Base-by-base conservation (phyloP, 2,113 vertebrate genomes). In the Gadus macrocephalus region DNA sequence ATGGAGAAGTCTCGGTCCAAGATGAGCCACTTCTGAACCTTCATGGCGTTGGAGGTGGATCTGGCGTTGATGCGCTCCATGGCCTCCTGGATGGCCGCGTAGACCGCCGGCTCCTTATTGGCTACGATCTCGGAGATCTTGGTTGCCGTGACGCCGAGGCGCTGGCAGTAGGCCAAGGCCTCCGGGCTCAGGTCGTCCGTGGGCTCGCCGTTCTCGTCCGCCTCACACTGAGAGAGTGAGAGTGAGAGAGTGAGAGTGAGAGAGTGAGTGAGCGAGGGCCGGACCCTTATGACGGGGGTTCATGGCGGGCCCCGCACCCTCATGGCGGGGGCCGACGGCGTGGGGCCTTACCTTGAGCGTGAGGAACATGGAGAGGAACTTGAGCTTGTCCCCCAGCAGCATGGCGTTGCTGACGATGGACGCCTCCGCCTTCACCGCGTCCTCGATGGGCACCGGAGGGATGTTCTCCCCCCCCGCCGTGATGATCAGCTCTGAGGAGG, bases 401-500 rank as follows among this genome's bases (percentile, higher is more conserved):
- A 93, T 93, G 77, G 75, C 75, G 20, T 91, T 93, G 80, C 91
- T 93, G 69, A 93, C 80, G 64, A 93, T 84, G 31, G 89, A 75
- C 12, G 89, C 55, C 77, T 91, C 86, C 0, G 80, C 70, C 72
- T 92, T 93, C 53, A 93, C 55, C 0, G 81, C 68, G 1, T 93
- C 89, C 78, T 93, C 93, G 27, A 88, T 91, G 63, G 84, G 90
- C 1, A 93, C 88, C 0, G 93, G 93, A 38, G 93, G 83, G 25
- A 93, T 78, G 79, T 93, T 93, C 79, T 93, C 93, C 4, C 91
- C 93, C 3, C 93, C 93, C 0, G 93, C 92, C 1, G 93, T 93
- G 78, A 93, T 93, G 74, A 93, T 89, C 62, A 93, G 74, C 62
- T 93, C 93, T 93, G 77, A 25, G 19, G 12, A 5, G 25, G 61